These are phyloP conservation scores for Micrasema minimum DNA, from an alignment of 1,140 invertebrate genomes.

Conservation along the genomic window DNA sequence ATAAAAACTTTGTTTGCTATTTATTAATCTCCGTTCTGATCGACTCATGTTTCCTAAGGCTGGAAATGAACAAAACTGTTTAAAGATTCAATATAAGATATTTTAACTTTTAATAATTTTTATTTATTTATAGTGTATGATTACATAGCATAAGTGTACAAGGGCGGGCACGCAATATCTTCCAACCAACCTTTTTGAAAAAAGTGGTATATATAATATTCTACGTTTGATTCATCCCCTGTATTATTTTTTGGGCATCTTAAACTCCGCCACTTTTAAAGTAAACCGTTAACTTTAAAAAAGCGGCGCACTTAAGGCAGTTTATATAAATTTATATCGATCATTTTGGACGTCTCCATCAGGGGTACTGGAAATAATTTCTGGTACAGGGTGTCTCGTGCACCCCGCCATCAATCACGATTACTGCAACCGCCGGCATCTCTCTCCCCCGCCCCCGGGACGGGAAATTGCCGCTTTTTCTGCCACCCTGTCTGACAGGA, in stretches of 20 bases:
- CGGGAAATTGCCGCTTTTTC: slow-evolving; percentile 16
- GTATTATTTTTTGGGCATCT: neutral
- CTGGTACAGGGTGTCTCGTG: slow-evolving; percentile 13
- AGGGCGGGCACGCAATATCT: too few species aligned
- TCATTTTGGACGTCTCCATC: slow-evolving; percentile 9
- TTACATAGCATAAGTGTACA: too few species aligned
- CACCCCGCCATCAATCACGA: slow-evolving; percentile 17
- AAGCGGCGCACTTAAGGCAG: too few species aligned
- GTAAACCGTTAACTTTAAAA: neutral
- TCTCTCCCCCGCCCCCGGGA: neutral
- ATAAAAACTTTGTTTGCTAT: too few species aligned
- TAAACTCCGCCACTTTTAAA: slow-evolving; percentile 1
- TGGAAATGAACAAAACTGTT: too few species aligned
- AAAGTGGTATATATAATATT: neutral
- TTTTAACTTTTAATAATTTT: too few species aligned
- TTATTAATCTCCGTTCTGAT: too few species aligned
- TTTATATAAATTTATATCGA: too few species aligned
- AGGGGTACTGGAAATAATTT: neutral
- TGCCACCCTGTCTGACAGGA: slow-evolving; percentile 12
- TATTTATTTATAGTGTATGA: too few species aligned
- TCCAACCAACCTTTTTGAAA: too few species aligned
- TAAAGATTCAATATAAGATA: too few species aligned
- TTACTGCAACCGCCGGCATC: neutral
- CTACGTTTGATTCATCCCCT: neutral
- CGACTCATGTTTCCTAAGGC: too few species aligned